Percentiles rank a stretch among this genome's conserved stretches.
Conservation (phyloP, 2,888 invertebrate genomes). For the Tubulanus polymorphus region DNA sequence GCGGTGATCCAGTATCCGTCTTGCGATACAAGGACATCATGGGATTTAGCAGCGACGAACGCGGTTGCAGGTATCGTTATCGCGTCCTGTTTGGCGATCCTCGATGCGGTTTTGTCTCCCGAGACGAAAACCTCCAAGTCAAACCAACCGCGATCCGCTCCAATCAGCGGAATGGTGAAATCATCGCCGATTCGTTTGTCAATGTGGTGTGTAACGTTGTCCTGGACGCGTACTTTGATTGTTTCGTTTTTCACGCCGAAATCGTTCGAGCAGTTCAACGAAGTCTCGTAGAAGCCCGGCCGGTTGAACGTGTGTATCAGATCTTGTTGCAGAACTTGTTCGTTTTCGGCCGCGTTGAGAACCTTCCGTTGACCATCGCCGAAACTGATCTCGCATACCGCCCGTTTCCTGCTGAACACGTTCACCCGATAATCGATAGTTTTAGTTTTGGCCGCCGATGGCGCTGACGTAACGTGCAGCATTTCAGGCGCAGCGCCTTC, state of each 20-base stretch:
- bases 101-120: too few species aligned
- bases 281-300: conserved; percentile 31
- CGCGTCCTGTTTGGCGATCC: too few species aligned
- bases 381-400: conserved; percentile 25
- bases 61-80: too few species aligned
- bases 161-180: too few species aligned
- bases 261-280: conserved; percentile 29
- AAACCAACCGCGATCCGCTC: too few species aligned
- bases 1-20: conserved; percentile 8
- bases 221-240: conserved; percentile 24
- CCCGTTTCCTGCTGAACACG: conserved; percentile 23
- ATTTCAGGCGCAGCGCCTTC: conserved; percentile 31
- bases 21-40: conserved; percentile 5
- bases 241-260: conserved; percentile 27
- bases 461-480: conserved; percentile 23
- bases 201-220: conserved; percentile 24
- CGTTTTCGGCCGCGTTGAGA: conserved; percentile 5
- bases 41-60: too few species aligned
- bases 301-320: conserved; percentile 22
- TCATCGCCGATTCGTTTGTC: conserved; percentile 13
- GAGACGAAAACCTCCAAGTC: too few species aligned
- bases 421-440: conserved; percentile 21
- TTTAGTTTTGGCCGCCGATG: conserved; percentile 11
- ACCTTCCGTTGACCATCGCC: conserved; percentile 21
- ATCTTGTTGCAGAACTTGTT: conserved; percentile 19